Evolutionary conservation across 2,113 vertebrate species (phyloP), one percentile per base, ranked within the genome.

Genomic region (Otis tarda): DNA sequence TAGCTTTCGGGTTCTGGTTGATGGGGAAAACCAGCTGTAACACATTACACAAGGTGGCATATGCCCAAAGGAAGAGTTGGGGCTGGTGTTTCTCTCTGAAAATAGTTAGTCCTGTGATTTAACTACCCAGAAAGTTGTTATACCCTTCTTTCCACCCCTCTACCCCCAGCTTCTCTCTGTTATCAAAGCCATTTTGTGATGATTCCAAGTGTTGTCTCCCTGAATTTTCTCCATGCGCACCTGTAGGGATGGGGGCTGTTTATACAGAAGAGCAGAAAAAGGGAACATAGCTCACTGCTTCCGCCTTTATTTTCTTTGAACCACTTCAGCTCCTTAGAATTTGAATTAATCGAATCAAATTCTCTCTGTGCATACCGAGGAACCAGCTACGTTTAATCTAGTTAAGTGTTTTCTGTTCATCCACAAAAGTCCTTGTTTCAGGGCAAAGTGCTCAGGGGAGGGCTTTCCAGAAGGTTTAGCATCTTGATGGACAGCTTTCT

Each of bases 401-500:
- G 90, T 89, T 95, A 89, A 96, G 83, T 94, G 94, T 96, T 78
- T 87, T 94, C 90, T 92, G 83, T 87, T 97, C 83, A 95, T 93
- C 95, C 74, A 68, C 10, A 0, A 4, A 96, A 94, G 94, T 76
- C 93, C 89, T 60, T 0, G 0, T 94, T 96, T 96, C 73, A 90
- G 70, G 81, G 83, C 73, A 63, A 65, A 96, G 89, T 89, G 91
- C 5, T 0, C 25, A 83, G 94, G 95, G 92, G 89, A 95, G 92
- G 95, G 95, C 69, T 90, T 94, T 96, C 79, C 94, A 89, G 94
- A 95, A 94, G 96, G 94, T 95, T 97, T 96, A 97, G 61, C 95
- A 87, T 96, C 95, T 95, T 96, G 95, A 97, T 92, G 89, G 95
- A 95, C 96, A 96, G 95, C 94, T 94, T 96, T 96, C 90, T 65